These are phyloP conservation scores for Drosophila truncata DNA, from an alignment of 1,140 invertebrate genomes.

Conservation along the genomic window DNA sequence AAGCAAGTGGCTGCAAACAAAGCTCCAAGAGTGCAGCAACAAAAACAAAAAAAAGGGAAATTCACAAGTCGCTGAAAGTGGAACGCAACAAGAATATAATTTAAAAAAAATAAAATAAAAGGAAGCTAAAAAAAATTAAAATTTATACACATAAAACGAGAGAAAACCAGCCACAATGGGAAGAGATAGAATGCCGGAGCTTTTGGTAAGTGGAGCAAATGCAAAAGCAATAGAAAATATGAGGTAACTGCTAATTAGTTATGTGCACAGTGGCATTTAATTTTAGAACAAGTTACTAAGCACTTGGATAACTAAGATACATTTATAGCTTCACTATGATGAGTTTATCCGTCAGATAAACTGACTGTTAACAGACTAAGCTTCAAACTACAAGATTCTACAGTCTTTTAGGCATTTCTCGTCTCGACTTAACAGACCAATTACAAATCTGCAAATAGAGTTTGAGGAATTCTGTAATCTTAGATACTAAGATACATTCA, in stretches of 20 bases:
- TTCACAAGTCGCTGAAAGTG: conserved; percentile 1
- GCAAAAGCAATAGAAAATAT: conserved; percentile 22
- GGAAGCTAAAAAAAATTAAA: neutral
- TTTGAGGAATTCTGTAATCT: too few relatives aligned
- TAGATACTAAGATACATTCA: neutral
- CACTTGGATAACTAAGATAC: neutral
- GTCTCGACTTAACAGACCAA: neutral
- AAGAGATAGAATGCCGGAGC: conserved; percentile 80
- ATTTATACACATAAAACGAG: conserved; percentile 6
- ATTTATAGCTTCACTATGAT: neutral
- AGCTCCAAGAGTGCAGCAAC: conserved; percentile 8
- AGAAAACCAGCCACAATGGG: conserved; percentile 55
- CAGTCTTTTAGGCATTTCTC: neutral
- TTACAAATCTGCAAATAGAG: neutral
- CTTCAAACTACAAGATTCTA: neutral
- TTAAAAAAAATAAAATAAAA: conserved; percentile 26
- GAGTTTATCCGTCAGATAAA: neutral
- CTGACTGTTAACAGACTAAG: too few relatives aligned
- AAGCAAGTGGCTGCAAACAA: conserved; percentile 32
- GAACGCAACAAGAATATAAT: conserved; percentile 6
- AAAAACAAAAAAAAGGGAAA: conserved; percentile 19
- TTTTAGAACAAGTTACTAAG: neutral
- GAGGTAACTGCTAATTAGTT: conserved; percentile 42
- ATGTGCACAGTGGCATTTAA: conserved; percentile 19
- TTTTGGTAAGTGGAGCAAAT: conserved; percentile 71